These are phyloP conservation scores for Daptonema setosum DNA, from an alignment of 2,888 invertebrate species.

Conservation along the genomic window DNA sequence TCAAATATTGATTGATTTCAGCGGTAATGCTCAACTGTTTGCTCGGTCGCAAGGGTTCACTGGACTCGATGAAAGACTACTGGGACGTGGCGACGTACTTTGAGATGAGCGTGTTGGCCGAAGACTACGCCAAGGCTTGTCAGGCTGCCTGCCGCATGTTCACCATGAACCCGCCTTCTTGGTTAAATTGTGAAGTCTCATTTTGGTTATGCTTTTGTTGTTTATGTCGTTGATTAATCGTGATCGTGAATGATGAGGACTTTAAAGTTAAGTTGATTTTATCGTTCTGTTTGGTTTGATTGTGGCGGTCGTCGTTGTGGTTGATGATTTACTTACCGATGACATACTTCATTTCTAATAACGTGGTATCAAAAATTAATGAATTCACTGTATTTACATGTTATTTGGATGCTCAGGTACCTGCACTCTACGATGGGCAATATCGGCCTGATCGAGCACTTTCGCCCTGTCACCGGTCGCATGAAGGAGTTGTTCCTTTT, in stretches of 20 bases:
- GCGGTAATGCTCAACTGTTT: constrained; percentile 82
- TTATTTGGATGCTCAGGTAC: no score
- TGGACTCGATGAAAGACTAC: constrained; percentile 74
- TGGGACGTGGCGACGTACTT: constrained; percentile 76
- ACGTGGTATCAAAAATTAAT: no score
- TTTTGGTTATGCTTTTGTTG: no score
- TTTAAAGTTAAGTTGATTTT: no score
- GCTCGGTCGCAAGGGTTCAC: constrained; percentile 87
- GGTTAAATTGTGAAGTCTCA: no score
- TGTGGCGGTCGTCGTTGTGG: no score
- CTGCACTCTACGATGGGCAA: constrained; percentile 47
- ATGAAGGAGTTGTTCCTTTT: constrained; percentile 45
- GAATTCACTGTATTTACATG: no score
- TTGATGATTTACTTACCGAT: no score
- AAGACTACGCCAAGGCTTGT: constrained; percentile 84
- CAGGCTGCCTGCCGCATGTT: constrained; percentile 58
- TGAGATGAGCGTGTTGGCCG: constrained; percentile 54
- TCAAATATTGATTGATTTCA: constrained; percentile 26
- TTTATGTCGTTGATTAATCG: no score
- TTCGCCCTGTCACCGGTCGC: constrained; percentile 37
- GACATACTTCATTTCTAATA: no score
- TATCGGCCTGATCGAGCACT: constrained; percentile 62
- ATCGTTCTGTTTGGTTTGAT: no score
- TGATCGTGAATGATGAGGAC: no score
- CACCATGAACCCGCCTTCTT: constrained; percentile 35